These are phyloP conservation scores for Strix aluco DNA, from an alignment of 2,113 vertebrate species.

Conservation along the genomic window DNA sequence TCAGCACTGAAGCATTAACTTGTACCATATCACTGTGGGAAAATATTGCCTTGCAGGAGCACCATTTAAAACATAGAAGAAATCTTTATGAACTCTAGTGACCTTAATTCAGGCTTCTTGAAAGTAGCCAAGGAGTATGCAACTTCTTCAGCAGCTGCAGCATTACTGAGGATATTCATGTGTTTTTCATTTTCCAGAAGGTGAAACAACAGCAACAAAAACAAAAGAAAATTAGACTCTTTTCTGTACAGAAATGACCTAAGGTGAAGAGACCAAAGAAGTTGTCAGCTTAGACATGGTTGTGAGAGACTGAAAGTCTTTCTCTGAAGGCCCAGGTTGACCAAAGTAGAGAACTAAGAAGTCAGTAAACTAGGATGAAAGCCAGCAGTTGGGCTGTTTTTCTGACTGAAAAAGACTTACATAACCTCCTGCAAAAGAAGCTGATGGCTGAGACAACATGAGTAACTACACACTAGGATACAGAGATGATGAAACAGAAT, in stretches of 20 bases:
- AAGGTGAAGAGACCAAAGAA: background rate
- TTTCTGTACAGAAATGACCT: background rate
- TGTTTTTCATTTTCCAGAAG: background rate
- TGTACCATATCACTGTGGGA: accelerated
- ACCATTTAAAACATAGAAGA: background rate
- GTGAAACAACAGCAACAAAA: background rate
- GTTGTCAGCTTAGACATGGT: background rate
- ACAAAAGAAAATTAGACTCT: background rate
- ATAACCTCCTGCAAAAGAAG: background rate
- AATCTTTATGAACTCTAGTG: background rate
- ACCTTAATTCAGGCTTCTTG: background rate
- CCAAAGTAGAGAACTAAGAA: background rate
- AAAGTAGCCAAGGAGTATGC: background rate
- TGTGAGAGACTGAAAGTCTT: background rate
- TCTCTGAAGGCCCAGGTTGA: background rate
- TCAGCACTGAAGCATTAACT: background rate
- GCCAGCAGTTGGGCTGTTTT: background rate
- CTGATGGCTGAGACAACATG: background rate
- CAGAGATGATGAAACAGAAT: background rate
- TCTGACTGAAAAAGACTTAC: background rate
- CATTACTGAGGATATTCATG: background rate
- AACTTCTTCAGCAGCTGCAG: background rate
- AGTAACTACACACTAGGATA: background rate
- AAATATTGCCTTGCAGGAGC: background rate
- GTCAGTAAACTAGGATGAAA: background rate